Percentiles rank a stretch among this genome's conserved stretches.
Evolutionary conservation across 2,797 vertebrate species (phyloP).

Genomic region (Pipistrellus pipistrellus): DNA sequence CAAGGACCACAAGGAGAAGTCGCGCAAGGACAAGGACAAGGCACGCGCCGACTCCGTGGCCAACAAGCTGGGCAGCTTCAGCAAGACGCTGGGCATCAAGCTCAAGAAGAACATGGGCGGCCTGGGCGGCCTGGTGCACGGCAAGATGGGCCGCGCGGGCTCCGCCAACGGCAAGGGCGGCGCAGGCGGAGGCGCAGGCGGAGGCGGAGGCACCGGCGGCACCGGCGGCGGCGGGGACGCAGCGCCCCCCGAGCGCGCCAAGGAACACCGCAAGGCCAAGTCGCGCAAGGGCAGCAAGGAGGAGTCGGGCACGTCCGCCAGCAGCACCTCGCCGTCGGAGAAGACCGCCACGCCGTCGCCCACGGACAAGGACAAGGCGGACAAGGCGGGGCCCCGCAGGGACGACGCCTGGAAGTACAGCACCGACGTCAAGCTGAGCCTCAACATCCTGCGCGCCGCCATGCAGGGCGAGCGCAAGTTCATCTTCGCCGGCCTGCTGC

Average conservation of each 20-base stretch:
- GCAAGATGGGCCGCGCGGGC: slow-evolving; percentile 96
- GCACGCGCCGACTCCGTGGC: slow-evolving; percentile 97
- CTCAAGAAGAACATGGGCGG: slow-evolving; percentile 99
- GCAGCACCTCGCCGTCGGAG: slow-evolving; percentile 96
- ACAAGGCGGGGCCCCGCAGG: slow-evolving; percentile 86
- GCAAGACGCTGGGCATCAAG: slow-evolving; percentile 98
- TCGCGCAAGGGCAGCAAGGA: slow-evolving; percentile 96
- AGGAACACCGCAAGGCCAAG: slow-evolving; percentile 94
- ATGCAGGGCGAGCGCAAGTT: slow-evolving; percentile 99
- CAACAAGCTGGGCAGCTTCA: slow-evolving; percentile 99
- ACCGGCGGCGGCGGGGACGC: slow-evolving; percentile 53
- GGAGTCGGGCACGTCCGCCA: slow-evolving; percentile 93
- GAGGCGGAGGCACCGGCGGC: slow-evolving; percentile 51
- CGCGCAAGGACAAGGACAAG: slow-evolving; percentile 98
- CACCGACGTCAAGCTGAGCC: slow-evolving; percentile 99
- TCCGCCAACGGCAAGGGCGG: slow-evolving; percentile 91
- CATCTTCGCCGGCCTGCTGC: slow-evolving; percentile 97
- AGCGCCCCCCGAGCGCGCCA: slow-evolving; percentile 84
- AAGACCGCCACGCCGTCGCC: slow-evolving; percentile 97
- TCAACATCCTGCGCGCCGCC: slow-evolving; percentile 98
- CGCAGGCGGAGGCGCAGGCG: slow-evolving; percentile 81
- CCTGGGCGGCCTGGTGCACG: slow-evolving; percentile 97
- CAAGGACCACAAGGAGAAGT: slow-evolving; percentile 96
- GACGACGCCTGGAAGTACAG: slow-evolving; percentile 97
- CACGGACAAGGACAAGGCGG: slow-evolving; percentile 90